Percentiles rank a stretch among this genome's conserved stretches.
phyloP scores from a whole-genome alignment of 1,140 invertebrate species.

The Drosophila bocki region DNA sequence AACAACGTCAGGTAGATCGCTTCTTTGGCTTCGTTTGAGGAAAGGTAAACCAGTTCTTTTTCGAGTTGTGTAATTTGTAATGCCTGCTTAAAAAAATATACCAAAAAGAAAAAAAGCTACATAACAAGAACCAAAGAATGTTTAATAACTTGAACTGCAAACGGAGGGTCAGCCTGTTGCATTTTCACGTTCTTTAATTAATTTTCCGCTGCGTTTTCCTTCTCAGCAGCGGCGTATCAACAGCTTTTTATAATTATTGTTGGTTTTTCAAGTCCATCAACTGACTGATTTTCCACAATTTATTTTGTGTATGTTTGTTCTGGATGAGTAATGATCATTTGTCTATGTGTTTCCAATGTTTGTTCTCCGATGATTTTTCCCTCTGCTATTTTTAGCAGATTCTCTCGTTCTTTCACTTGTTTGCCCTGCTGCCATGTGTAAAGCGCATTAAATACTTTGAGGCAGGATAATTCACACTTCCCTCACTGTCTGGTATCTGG shows the following conservation, averaged over 20 bases:
- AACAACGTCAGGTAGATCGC: slow-evolving; percentile 55
- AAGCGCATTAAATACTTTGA: slow-evolving; percentile 81
- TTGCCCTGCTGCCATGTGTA: slow-evolving; percentile 56
- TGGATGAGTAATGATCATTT: slow-evolving; percentile 66
- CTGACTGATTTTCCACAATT: slow-evolving; percentile 50
- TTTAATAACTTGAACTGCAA: slow-evolving; percentile 58
- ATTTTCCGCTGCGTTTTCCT: slow-evolving; percentile 52
- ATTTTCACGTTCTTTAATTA: slow-evolving; percentile 78
- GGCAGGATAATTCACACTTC: slow-evolving; percentile 81
- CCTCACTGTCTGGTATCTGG: slow-evolving; percentile 41
- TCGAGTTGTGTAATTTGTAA: slow-evolving; percentile 70
- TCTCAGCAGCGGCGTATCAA: slow-evolving; percentile 27
- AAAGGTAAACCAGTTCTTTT: slow-evolving; percentile 65
- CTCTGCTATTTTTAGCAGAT: slow-evolving; percentile 54
- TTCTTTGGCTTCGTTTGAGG: slow-evolving; percentile 45
- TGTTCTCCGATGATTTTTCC: slow-evolving; percentile 7
- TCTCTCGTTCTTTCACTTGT: slow-evolving; percentile 2
- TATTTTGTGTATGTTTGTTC: slow-evolving; percentile 50
- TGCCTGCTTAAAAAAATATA: slow-evolving; percentile 64
- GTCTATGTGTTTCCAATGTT: slow-evolving; percentile 49
- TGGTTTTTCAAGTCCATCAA: slow-evolving; percentile 23
- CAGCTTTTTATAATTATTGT: slow-evolving; percentile 1
- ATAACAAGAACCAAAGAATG: slow-evolving; percentile 50
- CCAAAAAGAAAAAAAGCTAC: not conserved
- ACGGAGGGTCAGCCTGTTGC: slow-evolving; percentile 58